Evolutionary conservation across 1,140 invertebrate species (phyloP), one percentile per base, ranked within the genome.

Genomic region (Nomia melanderi): DNA sequence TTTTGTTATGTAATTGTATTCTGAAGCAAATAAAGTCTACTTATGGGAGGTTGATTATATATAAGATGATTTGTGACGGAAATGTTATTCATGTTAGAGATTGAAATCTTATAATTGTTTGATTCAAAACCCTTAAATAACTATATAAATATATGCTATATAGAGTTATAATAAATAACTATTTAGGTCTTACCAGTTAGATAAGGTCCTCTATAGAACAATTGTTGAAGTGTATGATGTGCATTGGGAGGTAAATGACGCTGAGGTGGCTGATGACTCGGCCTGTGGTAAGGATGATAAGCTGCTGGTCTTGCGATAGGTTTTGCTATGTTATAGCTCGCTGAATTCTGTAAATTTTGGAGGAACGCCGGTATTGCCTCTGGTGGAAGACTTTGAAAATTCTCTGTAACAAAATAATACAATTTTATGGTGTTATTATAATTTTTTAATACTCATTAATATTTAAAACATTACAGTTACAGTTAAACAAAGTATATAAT

Each of bases 141-240:
- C n/a, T n/a, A n/a, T n/a, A n/a, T n/a, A n/a, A n/a, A n/a, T n/a
- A n/a, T n/a, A n/a, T n/a, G n/a, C n/a, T n/a, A n/a, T n/a, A n/a
- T 39, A 44, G 41, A 8, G n/a, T 17, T 50, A 7, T 27, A 8
- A 27, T 39, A 14, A 7, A 11, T 1, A 31, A n/a, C 6, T 47
- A 3, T 36, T 7, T 3, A 39, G 5, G 14, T 86, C 81, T 88
- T 85, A 94, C 93, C 93, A 79, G 92, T 91, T 25, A 94, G 78
- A 77, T 94, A 94, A 79, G 93, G 93, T 83, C 93, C 91, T 57
- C 93, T 90, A 84, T 93, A 94, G 70, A 93, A 90, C 56, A 92
- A 85, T 79, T 91, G 89, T 66, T 92, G 90, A 44, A 94, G 88
- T 47, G 93, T 92, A 75, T 94, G 93, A 79, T 94, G 93, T 59